Percentiles rank a stretch among this genome's conserved stretches.
These are phyloP conservation scores for Brachyhypopomus occidentalis DNA, from an alignment of 2,113 vertebrate species.

Conservation along the genomic window DNA sequence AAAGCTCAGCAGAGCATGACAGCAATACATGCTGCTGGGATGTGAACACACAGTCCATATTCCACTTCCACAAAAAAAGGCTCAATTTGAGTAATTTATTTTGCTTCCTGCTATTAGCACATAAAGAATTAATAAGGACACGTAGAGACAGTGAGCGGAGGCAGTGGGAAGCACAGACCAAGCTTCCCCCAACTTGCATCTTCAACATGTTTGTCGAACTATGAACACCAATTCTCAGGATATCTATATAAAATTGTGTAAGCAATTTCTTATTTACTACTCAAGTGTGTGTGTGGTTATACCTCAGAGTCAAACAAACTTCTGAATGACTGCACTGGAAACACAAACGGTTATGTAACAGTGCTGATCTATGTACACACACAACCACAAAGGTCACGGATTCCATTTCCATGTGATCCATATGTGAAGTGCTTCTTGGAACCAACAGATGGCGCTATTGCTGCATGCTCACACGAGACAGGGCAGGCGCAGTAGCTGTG, in stretches of 20 bases:
- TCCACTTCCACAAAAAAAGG: background rate
- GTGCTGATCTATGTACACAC: background rate
- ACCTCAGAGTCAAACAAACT: background rate
- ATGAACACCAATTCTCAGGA: too few relatives aligned
- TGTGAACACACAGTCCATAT: background rate
- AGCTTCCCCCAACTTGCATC: too few relatives aligned
- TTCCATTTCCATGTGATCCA: background rate
- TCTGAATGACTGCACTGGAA: background rate
- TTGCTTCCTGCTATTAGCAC: background rate
- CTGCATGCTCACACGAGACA: background rate
- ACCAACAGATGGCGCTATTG: constrained; percentile 25
- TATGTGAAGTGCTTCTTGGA: background rate
- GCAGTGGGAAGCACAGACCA: too few relatives aligned
- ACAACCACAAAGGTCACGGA: background rate
- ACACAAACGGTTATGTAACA: background rate
- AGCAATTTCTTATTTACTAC: too few relatives aligned
- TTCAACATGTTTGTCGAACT: too few relatives aligned
- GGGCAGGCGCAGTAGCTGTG: background rate
- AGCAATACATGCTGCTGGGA: too few relatives aligned
- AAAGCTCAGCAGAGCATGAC: too few relatives aligned
- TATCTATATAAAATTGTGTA: too few relatives aligned
- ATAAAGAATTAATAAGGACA: background rate
- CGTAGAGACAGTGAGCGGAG: too few relatives aligned
- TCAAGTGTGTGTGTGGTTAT: too few relatives aligned
- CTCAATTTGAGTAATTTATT: background rate